Base-by-base conservation (phyloP, 2,888 invertebrate species). In the Lordiphosa fenestrarum region DNA sequence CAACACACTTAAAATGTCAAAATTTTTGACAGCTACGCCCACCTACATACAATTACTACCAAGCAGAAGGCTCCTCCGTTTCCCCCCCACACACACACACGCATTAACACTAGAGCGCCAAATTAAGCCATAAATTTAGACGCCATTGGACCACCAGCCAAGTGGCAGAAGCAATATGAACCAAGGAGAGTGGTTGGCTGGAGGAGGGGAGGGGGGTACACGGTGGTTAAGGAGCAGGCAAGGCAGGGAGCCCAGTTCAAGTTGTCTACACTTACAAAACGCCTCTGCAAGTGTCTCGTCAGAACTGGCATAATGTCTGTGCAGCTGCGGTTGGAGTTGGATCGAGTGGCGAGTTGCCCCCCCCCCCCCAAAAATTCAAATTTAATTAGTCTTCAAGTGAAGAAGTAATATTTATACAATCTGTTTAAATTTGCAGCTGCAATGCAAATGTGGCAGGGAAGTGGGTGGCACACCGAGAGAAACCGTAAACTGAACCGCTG, bases 351-450 rank as follows among this genome's bases (percentile, higher is more conserved):
- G n/a, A n/a, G n/a, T n/a, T n/a, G n/a, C n/a, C 37, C 39, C 48
- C 46, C 30, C 13, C 15, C 15, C 15, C 2, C 15, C 39, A 61
- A 61, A 63, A 62, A 63, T 84, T 86, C 85, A 86, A 87, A 86
- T 86, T 87, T 87, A 87, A 87, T 87, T 87, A 87, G 87, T 84
- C 85, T 77, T 84, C 80, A 75, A 82, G 78, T 80, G 77, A 82
- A 84, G 81, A 75, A 73, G 80, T 84, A 84, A 85, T 84, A 82
- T 84, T 85, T 81, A 71, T 71, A 73, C 72, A 75, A 78, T 74
- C 72, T 80, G 76, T 57, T 69, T 67, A 73, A 71, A 71, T 70
- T 78, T 71, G 82, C 82, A 85, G 78, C 80, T 84, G 83, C 84
- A 75, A 36, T 60, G 58, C 58, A 46, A 58, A 60, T 61, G 44